Conservation (phyloP, 2,797 vertebrate genomes). For the Phoeniculus purpureus region DNA sequence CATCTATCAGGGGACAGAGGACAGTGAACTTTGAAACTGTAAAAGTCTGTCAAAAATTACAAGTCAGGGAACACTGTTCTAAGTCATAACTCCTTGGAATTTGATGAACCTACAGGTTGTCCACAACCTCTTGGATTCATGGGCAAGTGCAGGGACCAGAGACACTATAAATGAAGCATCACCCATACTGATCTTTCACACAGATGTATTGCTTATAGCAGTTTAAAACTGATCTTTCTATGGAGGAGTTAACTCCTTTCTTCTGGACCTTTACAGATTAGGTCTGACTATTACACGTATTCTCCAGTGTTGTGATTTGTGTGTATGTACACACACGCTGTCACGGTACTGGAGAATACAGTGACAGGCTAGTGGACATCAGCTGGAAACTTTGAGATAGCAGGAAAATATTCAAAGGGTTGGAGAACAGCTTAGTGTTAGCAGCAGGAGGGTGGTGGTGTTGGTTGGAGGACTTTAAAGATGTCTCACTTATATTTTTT, state of each 20-base stretch:
- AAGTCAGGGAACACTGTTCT: neutral
- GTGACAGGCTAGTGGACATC: neutral
- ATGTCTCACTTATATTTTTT: constrained; percentile 77
- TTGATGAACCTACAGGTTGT: neutral
- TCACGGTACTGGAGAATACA: neutral
- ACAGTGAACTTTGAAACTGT: neutral
- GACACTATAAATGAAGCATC: neutral
- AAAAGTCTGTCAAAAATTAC: neutral
- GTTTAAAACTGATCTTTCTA: neutral
- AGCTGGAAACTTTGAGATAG: neutral
- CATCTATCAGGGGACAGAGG: neutral
- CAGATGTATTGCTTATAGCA: neutral
- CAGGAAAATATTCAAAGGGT: constrained; percentile 19
- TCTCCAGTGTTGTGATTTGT: too few species aligned
- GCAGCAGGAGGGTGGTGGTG: constrained; percentile 59
- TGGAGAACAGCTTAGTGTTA: neutral
- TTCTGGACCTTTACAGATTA: neutral
- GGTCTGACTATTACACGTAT: neutral
- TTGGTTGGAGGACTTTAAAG: constrained; percentile 55
- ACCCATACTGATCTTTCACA: neutral
- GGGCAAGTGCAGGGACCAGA: neutral
- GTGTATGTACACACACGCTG: too few species aligned
- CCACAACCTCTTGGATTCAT: neutral
- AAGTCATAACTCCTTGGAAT: neutral
- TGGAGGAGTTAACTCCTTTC: neutral